Evolutionary conservation across 1,140 invertebrate species (phyloP), one percentile per base, ranked within the genome.

Genomic region (Apis florea): DNA sequence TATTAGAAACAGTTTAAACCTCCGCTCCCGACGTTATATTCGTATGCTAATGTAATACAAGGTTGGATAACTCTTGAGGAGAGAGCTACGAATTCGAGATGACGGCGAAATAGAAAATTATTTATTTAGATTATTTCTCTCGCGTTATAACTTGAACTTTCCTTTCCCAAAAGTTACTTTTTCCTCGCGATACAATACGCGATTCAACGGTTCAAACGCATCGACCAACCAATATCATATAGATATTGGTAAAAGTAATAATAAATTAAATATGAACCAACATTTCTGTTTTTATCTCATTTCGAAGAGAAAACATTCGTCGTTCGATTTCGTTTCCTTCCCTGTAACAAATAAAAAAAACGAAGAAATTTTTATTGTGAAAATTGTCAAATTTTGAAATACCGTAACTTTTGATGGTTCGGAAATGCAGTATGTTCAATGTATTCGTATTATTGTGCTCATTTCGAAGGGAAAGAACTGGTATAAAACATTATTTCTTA

Each of bases 1-100:
- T 77, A 82, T 82, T 70, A 82, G 73, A 76, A 76, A 77, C 73
- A 82, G 81, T 83, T 83, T 83, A 70, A 58, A 82, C 75, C 56
- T 64, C 24, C 53, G 53, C 31, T 15, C n/a, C n/a, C 21, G 26
- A 61, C 47, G 24, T 51, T 74, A 24, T 51, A 53, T 53, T 75
- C 26, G n/a, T 59, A 75, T 31, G 59, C 24, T 53, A 47, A 51
- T 26, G 59, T 24, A 24, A 64, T 26, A 53, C 47, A 21, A 58
- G 26, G 21, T 72, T 24, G 31, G 56, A 47, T 58, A 24, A 31
- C 49, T 51, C 17, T 64, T 51, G 73, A 24, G 15, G 17, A 26
- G n/a, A n/a, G n/a, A 31, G 31, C 24, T 61, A 61, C 53, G 53
- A 69, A 53, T 54, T 66, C 51, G 11, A 17, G 21, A 21, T 73